Conservation (phyloP, 2,797 vertebrate species). For the Crocidura indochinensis region DNA sequence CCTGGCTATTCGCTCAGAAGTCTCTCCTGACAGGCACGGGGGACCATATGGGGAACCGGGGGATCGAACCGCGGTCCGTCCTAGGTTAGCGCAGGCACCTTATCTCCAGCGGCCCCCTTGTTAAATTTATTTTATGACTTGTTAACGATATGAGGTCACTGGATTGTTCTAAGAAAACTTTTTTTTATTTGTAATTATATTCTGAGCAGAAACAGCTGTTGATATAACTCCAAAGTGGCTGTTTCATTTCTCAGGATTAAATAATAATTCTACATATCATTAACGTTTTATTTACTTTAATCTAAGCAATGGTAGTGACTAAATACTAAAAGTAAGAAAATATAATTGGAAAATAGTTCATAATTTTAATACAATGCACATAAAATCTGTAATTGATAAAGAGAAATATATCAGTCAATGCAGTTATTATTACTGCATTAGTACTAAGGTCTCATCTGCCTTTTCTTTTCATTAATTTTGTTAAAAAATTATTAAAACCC, state of each 20-base stretch:
- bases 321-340: constrained; percentile 53
- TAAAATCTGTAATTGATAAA: constrained; percentile 6
- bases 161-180: not conserved
- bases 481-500: not conserved
- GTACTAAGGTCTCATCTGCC: too few relatives aligned
- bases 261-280: not conserved
- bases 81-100: too few relatives aligned
- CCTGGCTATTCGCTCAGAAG: too few relatives aligned
- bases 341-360: not conserved
- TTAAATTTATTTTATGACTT: not conserved
- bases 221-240: not conserved
- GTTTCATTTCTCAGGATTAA: not conserved
- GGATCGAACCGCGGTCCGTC: too few relatives aligned
- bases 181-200: not conserved
- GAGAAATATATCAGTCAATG: not conserved
- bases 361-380: not conserved
- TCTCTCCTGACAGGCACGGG: too few relatives aligned
- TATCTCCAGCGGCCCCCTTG: too few relatives aligned
- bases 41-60: too few relatives aligned
- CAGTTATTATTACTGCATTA: not conserved
- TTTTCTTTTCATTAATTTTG: too few relatives aligned
- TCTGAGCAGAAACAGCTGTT: not conserved
- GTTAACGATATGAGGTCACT: not conserved
- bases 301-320: not conserved
- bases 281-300: not conserved